A percentile compares a stretch with the other conserved stretches of the same genome.
These are phyloP conservation scores for Gallinago undulata DNA, from an alignment of 2,113 vertebrate genomes.

Conservation along the genomic window DNA sequence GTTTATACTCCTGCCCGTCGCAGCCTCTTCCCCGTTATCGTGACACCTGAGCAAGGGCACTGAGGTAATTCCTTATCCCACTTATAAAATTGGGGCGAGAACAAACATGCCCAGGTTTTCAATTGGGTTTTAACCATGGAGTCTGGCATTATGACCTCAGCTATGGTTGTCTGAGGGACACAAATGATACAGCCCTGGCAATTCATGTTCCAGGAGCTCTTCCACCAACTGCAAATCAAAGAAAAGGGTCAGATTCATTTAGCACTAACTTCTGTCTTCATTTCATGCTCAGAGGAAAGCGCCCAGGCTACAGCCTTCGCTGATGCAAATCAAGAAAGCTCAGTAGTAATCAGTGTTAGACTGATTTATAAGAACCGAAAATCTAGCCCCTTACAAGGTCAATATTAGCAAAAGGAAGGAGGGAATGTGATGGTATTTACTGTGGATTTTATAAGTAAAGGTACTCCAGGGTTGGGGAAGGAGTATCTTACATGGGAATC, in stretches of 20 bases:
- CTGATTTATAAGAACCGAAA: slow-evolving; percentile 33
- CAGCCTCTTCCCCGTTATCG: background rate
- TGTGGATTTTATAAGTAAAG: background rate
- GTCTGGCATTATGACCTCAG: slow-evolving; percentile 1
- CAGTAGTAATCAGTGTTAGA: slow-evolving; percentile 22
- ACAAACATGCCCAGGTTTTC: slow-evolving; percentile 22
- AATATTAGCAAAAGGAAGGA: slow-evolving; percentile 47
- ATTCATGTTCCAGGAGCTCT: background rate
- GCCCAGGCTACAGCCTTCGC: background rate
- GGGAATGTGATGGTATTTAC: background rate
- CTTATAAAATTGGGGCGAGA: background rate
- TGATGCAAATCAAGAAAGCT: slow-evolving; percentile 53
- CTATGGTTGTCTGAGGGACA: background rate
- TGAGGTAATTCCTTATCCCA: background rate
- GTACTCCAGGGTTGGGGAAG: background rate
- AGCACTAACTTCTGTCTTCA: slow-evolving; percentile 13
- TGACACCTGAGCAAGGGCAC: slow-evolving; percentile 26
- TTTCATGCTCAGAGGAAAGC: slow-evolving; percentile 12
- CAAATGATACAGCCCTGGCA: background rate
- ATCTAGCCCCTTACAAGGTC: slow-evolving; percentile 30
- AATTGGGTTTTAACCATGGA: background rate
- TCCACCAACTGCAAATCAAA: slow-evolving; percentile 7
- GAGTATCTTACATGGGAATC: background rate
- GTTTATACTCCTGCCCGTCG: background rate
- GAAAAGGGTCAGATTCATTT: slow-evolving; percentile 10